A percentile compares a stretch with the other conserved stretches of the same genome.
phyloP scores from a whole-genome alignment of 2,888 invertebrate genomes.

The Caenorhabditis angaria region DNA sequence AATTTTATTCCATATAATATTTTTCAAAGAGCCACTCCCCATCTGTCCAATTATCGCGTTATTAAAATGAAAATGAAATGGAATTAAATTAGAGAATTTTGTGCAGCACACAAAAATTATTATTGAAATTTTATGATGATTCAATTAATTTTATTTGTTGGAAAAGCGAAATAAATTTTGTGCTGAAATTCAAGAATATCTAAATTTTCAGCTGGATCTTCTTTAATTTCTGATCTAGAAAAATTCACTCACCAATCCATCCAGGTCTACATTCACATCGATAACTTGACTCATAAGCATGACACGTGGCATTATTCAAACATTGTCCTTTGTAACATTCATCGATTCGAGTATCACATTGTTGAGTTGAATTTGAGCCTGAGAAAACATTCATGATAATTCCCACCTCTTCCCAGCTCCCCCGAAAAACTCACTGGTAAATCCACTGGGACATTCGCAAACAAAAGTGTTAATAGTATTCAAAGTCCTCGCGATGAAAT shows the following conservation, averaged over 20 bases:
- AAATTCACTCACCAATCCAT: slow-evolving; percentile 61
- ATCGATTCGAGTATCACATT: slow-evolving; percentile 66
- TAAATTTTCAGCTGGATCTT: background rate
- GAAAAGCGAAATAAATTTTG: too few species aligned
- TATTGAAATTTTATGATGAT: background rate
- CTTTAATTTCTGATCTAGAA: too few species aligned
- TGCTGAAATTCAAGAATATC: too few species aligned
- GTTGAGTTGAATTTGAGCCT: slow-evolving; percentile 58
- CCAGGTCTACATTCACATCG: slow-evolving; percentile 62
- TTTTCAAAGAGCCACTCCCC: too few species aligned
- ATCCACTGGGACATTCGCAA: slow-evolving; percentile 70
- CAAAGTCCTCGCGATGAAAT: slow-evolving; percentile 64
- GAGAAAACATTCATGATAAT: slow-evolving; percentile 1
- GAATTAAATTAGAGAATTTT: background rate
- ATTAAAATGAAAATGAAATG: background rate
- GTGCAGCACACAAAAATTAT: background rate
- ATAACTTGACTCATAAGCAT: slow-evolving; percentile 62
- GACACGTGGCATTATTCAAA: slow-evolving; percentile 65
- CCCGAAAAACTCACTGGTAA: slow-evolving; percentile 58
- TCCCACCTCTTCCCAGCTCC: too few species aligned
- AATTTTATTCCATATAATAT: too few species aligned
- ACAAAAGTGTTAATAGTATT: slow-evolving; percentile 64
- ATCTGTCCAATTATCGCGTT: background rate
- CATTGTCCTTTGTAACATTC: slow-evolving; percentile 65
- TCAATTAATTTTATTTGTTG: background rate